A percentile compares a stretch with the other conserved stretches of the same genome.
Conservation (phyloP, 2,888 invertebrate genomes). For the Ryuthela nishihirai region DNA sequence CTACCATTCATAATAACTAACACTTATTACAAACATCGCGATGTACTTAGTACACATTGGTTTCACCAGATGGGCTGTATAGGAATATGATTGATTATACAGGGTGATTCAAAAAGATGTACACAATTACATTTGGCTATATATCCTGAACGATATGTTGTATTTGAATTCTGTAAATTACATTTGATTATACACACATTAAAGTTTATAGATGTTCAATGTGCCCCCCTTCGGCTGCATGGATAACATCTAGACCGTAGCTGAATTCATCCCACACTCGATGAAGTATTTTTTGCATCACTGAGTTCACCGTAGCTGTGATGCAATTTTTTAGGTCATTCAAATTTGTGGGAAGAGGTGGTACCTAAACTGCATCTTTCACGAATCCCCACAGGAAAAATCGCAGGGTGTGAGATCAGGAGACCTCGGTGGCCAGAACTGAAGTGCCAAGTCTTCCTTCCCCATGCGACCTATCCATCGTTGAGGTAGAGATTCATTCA, state of each 20-base stretch:
- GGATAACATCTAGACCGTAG: background rate
- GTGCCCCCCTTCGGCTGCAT: background rate
- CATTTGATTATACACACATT: too few species aligned
- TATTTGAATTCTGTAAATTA: too few species aligned
- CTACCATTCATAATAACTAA: too few species aligned
- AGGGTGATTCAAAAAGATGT: too few species aligned
- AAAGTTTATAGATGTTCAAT: too few species aligned
- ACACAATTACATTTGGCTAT: too few species aligned
- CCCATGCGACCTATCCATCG: background rate
- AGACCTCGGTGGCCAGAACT: conserved; percentile 2
- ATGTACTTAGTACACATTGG: too few species aligned
- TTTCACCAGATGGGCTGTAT: too few species aligned
- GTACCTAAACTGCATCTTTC: background rate
- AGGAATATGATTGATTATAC: too few species aligned
- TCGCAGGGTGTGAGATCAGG: background rate
- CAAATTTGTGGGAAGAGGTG: conserved; percentile 1
- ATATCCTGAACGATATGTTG: too few species aligned
- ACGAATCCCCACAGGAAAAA: conserved; percentile 1
- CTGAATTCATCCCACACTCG: background rate
- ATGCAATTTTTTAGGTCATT: background rate
- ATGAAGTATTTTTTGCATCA: background rate
- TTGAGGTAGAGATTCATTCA: conserved; percentile 1
- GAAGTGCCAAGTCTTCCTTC: background rate
- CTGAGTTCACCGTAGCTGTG: conserved; percentile 1
- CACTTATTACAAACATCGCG: too few species aligned